Evolutionary conservation across 2,797 vertebrate genomes (phyloP).

Genomic region (Anableps anableps): DNA sequence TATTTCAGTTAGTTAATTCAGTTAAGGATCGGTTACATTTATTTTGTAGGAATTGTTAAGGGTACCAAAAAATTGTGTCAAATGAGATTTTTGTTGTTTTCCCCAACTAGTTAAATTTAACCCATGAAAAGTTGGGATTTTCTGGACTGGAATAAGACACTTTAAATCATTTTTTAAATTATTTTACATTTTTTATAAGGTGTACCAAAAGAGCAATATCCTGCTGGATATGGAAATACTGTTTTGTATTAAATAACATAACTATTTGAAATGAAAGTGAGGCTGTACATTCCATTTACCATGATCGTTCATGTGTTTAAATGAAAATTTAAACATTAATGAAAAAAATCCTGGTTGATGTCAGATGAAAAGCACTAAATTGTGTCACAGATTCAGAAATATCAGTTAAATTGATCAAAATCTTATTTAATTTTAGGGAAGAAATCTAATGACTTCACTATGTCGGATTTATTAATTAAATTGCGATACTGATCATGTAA

Average conservation of each 20-base stretch:
- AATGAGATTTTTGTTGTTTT: too few species aligned
- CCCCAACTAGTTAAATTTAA: neutral
- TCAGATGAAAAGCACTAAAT: conserved; percentile 24
- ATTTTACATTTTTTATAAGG: neutral
- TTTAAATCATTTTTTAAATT: too few species aligned
- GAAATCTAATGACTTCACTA: neutral
- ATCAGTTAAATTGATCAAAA: conserved; percentile 33
- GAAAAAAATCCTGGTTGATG: neutral
- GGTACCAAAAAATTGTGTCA: too few species aligned
- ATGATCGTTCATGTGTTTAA: neutral
- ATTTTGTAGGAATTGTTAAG: neutral
- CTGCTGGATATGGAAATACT: too few species aligned
- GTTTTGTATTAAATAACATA: neutral
- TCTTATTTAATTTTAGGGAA: neutral
- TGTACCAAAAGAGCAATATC: neutral
- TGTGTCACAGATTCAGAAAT: conserved; percentile 19
- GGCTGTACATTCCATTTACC: neutral
- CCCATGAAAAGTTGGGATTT: neutral
- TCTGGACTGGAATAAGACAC: too few species aligned
- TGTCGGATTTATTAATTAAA: neutral
- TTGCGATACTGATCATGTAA: neutral
- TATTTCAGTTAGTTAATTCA: too few species aligned
- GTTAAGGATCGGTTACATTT: neutral
- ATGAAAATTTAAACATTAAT: neutral
- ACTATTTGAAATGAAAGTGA: neutral